phyloP scores from a whole-genome alignment of 2,113 vertebrate species.

The Tetrax tetrax region DNA sequence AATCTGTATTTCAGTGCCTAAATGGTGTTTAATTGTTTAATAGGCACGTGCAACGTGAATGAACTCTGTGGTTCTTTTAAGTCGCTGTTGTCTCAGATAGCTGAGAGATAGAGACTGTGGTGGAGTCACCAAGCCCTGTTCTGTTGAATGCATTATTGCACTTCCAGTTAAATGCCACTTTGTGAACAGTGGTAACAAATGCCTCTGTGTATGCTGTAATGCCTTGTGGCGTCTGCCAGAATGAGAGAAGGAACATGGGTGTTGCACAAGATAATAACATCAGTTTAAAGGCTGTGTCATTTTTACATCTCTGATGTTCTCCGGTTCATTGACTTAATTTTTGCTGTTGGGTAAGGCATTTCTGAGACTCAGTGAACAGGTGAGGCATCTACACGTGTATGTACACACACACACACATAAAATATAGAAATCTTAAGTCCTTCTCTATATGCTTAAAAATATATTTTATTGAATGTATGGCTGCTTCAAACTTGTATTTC shows the following conservation, averaged over 20 bases:
- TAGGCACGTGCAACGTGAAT: not conserved
- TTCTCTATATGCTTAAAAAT: not conserved
- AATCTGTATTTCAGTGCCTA: not conserved
- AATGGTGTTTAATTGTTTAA: not conserved
- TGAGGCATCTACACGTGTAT: not conserved
- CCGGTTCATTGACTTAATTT: not conserved
- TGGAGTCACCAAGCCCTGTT: not conserved
- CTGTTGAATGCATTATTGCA: rapidly evolving
- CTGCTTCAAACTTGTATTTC: not conserved
- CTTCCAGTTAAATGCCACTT: not conserved
- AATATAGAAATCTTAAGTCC: not conserved
- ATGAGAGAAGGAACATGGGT: not conserved
- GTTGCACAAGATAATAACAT: not conserved
- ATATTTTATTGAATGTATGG: not conserved
- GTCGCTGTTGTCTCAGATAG: rapidly evolving
- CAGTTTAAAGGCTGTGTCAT: not conserved
- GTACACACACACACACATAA: too few species aligned
- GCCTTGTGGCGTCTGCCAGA: not conserved
- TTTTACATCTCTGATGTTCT: rapidly evolving
- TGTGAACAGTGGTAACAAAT: not conserved
- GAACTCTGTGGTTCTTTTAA: not conserved
- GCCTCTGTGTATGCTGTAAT: not conserved
- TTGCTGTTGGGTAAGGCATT: not conserved
- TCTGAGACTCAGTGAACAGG: not conserved
- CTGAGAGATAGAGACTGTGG: not conserved